These are phyloP conservation scores for Agrilus mali DNA, from an alignment of 2,888 invertebrate species.

Conservation along the genomic window DNA sequence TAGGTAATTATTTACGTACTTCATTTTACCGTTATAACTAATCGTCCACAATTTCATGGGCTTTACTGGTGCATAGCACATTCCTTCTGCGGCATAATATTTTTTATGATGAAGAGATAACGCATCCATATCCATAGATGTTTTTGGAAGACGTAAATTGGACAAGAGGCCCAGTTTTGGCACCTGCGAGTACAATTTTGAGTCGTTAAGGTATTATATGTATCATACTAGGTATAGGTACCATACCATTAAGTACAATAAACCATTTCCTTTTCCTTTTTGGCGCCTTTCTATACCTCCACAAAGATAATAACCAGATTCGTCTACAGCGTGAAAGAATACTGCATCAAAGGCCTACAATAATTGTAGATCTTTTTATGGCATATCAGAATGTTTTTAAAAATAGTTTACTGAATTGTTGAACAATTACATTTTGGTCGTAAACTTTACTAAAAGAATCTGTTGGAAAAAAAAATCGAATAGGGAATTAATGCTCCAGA, in stretches of 20 bases:
- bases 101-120: slow-evolving; percentile 27
- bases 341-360: slow-evolving; percentile 64
- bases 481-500: no score
- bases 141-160: slow-evolving; percentile 58
- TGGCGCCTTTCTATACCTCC: slow-evolving; percentile 55
- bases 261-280: slow-evolving; percentile 50
- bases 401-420: no score
- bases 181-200: slow-evolving; percentile 32
- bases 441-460: no score
- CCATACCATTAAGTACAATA: slow-evolving; percentile 51
- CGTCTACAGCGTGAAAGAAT: slow-evolving; percentile 57
- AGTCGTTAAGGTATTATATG: slow-evolving; percentile 1
- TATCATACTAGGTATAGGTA: neutral
- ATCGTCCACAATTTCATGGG: slow-evolving; percentile 67
- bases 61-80: slow-evolving; percentile 49
- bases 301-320: slow-evolving; percentile 50
- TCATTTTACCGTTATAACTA: slow-evolving; percentile 55
- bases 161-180: slow-evolving; percentile 58
- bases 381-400: no score
- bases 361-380: neutral
- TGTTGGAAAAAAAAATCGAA: no score
- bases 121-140: slow-evolving; percentile 41
- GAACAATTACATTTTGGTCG: no score
- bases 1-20: slow-evolving; percentile 30
- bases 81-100: slow-evolving; percentile 57